Evolutionary conservation across 2,113 vertebrate species (phyloP), one percentile per base, ranked within the genome.

Genomic region (Hemiprocne comata): DNA sequence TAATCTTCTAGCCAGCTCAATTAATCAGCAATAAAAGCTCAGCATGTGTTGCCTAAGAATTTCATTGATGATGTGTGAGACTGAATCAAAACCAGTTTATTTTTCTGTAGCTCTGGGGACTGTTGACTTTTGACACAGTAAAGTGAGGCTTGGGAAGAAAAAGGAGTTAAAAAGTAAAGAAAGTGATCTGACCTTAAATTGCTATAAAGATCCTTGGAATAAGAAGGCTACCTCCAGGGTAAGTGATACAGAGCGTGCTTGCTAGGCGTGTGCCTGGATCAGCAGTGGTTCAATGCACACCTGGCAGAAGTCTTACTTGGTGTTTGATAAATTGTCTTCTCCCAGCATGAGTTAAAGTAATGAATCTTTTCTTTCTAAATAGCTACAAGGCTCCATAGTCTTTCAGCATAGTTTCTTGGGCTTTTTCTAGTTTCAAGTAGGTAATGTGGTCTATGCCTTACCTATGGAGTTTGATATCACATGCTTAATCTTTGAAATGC

Each of bases 311-410:
- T 61, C 62, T 89, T 84, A 44, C 69, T 84, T 15, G 1, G 17
- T 50, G 57, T 86, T 90, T 86, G 83, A 89, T 64, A 82, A 82
- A 94, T 70, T 79, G 70, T 94, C 80, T 90, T 92, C 46, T 89
- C 80, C 36, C 61, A 93, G 83, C 73, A 53, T 69, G 76, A 90
- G 57, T 89, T 81, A 42, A 85, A 80, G 79, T 71, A 89, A 72
- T 87, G 65, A 66, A 81, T 94, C 53, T 92, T 90, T 80, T 86
- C 42, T 84, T 95, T 94, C 61, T 72, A 77, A 65, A 75, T 84
- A 87, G 58, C 65, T 92, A 51, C 69, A 60, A 84, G 25, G 31
- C 54, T 87, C 58, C 11, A 0, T 58, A 79, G 50, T 72, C 53
- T 85, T 87, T 82, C 57, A 82, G 66, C 50, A 74, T 88, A 57